Evolutionary conservation across 1,140 invertebrate species (phyloP).

Genomic region (Pectinophora gossypiella): DNA sequence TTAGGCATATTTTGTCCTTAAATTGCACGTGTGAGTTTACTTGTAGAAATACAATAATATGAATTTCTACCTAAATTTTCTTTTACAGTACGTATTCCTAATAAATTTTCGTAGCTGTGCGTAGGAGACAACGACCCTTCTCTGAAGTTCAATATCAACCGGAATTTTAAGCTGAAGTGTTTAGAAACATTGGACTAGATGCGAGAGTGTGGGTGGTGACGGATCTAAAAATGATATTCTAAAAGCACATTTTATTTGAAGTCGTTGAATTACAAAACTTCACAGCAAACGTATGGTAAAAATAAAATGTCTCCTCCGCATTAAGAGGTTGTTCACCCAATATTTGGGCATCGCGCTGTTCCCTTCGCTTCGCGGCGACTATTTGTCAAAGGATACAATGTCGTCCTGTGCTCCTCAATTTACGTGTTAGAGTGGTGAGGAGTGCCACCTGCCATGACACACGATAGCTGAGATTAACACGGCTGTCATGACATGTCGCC

Average conservation of each 20-base stretch:
- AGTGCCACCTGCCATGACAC: slow-evolving; percentile 30
- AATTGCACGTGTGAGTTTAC: too few species aligned
- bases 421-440: slow-evolving; percentile 22
- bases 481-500: background rate
- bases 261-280: slow-evolving; percentile 25
- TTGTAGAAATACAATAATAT: too few species aligned
- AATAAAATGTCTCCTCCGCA: slow-evolving; percentile 70
- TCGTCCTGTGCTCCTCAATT: slow-evolving; percentile 27
- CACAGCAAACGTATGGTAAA: slow-evolving; percentile 49
- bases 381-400: slow-evolving; percentile 60
- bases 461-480: slow-evolving; percentile 5
- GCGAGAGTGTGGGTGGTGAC: background rate
- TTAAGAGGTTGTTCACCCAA: slow-evolving; percentile 72
- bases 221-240: background rate
- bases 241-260: background rate
- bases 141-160: background rate
- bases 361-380: slow-evolving; percentile 39
- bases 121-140: too few species aligned
- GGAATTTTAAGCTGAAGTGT: background rate
- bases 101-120: too few species aligned
- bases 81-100: too few species aligned
- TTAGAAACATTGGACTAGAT: background rate
- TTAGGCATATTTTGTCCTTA: too few species aligned
- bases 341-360: slow-evolving; percentile 60
- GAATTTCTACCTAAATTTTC: too few species aligned